A percentile compares a stretch with the other conserved stretches of the same genome.
Conservation (phyloP, 2,888 invertebrate genomes). For the Shargacucullia verbasci region DNA sequence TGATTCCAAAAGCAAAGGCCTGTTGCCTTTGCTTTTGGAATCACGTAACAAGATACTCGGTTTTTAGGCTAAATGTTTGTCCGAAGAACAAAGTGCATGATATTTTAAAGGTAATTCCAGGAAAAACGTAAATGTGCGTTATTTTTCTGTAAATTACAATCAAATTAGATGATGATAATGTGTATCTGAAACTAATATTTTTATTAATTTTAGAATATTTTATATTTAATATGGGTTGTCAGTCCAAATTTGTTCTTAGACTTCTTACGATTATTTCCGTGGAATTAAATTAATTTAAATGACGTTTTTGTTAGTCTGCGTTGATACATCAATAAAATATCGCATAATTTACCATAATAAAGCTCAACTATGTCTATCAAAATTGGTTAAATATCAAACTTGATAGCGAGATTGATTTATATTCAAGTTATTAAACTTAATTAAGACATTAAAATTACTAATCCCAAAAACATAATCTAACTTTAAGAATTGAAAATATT, state of each 20-base stretch:
- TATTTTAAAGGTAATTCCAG: neutral
- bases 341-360: conserved; percentile 1
- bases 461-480: conserved; percentile 27
- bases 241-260: neutral
- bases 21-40: conserved; percentile 21
- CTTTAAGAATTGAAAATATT: conserved; percentile 34
- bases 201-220: too few relatives aligned
- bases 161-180: too few relatives aligned
- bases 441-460: conserved; percentile 44
- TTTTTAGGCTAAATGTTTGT: conserved; percentile 13
- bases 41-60: conserved; percentile 17
- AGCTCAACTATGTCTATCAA: conserved; percentile 15
- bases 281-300: neutral
- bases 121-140: too few relatives aligned
- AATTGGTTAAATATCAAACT: conserved; percentile 18
- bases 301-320: conserved; percentile 8
- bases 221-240: too few relatives aligned
- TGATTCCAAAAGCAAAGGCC: too few relatives aligned
- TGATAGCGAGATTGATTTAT: conserved; percentile 38
- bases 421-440: conserved; percentile 34
- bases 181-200: too few relatives aligned
- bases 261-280: conserved; percentile 6
- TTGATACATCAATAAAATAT: neutral
- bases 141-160: too few relatives aligned
- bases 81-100: neutral